phyloP scores from a whole-genome alignment of 2,797 vertebrate genomes.

The Argentina silus region DNA sequence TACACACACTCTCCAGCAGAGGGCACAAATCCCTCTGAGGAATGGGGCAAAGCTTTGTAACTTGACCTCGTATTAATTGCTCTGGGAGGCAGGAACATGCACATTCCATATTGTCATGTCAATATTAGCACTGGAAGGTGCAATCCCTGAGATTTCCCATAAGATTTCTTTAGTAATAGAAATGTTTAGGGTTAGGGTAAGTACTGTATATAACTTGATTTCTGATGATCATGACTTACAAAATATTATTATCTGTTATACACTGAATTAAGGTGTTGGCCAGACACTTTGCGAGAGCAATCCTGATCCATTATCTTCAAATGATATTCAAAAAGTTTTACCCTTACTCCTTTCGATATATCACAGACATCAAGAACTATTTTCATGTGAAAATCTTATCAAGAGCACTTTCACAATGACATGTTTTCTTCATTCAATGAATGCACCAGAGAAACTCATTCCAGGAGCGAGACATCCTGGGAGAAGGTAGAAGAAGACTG shows the following conservation, averaged over 20 bases:
- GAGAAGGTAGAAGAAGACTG: not conserved
- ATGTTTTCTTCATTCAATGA: not conserved
- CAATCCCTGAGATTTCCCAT: not conserved
- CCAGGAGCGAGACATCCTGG: not conserved
- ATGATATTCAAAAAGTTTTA: not conserved
- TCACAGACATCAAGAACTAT: not conserved
- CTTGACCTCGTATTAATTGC: not conserved
- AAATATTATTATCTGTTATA: too few species aligned
- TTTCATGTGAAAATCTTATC: not conserved
- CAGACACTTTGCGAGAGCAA: too few species aligned
- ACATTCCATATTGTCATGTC: not conserved
- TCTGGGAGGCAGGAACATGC: not conserved
- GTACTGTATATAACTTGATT: too few species aligned
- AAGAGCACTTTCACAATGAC: not conserved
- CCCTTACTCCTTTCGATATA: not conserved
- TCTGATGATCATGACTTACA: too few species aligned
- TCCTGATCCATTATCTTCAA: not conserved
- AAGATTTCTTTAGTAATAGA: too few species aligned
- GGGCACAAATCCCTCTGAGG: slow-evolving; percentile 59
- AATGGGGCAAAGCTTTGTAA: slow-evolving; percentile 17
- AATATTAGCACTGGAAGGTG: not conserved
- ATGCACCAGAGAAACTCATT: not conserved
- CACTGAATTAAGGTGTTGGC: too few species aligned
- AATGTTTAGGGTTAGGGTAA: too few species aligned
- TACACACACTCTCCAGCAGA: slow-evolving; percentile 56